Conservation (phyloP, 2,113 vertebrate species). For the Pachyramphus minor region DNA sequence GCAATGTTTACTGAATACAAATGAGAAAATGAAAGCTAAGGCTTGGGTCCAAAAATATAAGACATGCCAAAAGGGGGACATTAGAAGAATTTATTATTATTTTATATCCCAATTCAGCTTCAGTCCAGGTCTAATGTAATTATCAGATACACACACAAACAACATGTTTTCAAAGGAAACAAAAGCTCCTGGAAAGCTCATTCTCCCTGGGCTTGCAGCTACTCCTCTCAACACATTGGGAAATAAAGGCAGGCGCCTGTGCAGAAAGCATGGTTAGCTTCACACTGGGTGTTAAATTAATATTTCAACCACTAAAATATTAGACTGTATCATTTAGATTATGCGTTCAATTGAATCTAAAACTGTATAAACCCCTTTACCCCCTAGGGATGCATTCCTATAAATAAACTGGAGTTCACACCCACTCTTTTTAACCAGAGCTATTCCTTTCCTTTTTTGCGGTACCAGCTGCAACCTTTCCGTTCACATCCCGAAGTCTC, state of each 20-base stretch:
- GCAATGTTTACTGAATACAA: conserved; percentile 19
- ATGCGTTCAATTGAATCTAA: conserved; percentile 67
- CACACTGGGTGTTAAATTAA: conserved; percentile 59
- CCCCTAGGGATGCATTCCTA: conserved; percentile 58
- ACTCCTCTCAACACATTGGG: conserved; percentile 13
- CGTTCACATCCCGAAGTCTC: background rate
- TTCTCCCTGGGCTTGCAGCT: conserved; percentile 36
- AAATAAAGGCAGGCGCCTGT: conserved; percentile 28
- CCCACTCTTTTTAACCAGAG: conserved; percentile 69
- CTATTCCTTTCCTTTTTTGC: conserved; percentile 41
- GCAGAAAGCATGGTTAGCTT: conserved; percentile 58
- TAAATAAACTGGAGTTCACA: conserved; percentile 74
- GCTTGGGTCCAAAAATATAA: conserved; percentile 16
- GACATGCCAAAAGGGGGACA: background rate
- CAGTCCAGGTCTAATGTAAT: conserved; percentile 43
- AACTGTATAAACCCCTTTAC: conserved; percentile 59
- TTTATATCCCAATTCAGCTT: conserved; percentile 40
- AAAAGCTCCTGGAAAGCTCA: conserved; percentile 49
- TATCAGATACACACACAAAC: conserved; percentile 51
- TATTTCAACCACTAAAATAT: conserved; percentile 70
- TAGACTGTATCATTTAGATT: conserved; percentile 63
- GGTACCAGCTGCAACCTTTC: conserved; percentile 62
- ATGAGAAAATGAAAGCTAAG: conserved; percentile 31
- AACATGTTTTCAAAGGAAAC: conserved; percentile 40
- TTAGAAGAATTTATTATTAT: conserved; percentile 44